Conservation (phyloP, 2,888 invertebrate genomes). For the Eupelmus urozonus region DNA sequence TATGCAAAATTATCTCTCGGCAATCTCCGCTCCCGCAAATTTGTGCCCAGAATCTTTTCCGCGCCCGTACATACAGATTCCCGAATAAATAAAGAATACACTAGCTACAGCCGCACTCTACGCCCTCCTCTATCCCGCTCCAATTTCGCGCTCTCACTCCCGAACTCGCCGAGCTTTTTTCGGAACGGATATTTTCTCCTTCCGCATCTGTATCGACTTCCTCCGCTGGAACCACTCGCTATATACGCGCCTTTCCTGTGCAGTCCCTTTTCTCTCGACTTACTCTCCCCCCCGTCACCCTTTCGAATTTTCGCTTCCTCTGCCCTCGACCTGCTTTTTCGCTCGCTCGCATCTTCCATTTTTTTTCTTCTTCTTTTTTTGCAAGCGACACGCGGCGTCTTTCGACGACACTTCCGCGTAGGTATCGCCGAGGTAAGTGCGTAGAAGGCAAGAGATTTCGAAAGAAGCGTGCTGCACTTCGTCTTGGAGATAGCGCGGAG, state of each 20-base stretch:
- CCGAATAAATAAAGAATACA: too few relatives aligned
- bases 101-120: too few relatives aligned
- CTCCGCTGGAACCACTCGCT: slow-evolving; percentile 15
- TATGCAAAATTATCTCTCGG: slow-evolving; percentile 35
- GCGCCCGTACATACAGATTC: too few relatives aligned
- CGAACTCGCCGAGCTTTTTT: too few relatives aligned
- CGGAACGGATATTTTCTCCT: slow-evolving; percentile 47
- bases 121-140: background rate
- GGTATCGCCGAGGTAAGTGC: too few relatives aligned
- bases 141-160: slow-evolving; percentile 12
- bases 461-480: background rate
- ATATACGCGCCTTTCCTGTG: background rate
- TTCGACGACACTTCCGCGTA: too few relatives aligned
- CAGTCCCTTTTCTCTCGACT: slow-evolving; percentile 13
- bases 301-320: slow-evolving; percentile 39
- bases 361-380: slow-evolving; percentile 1
- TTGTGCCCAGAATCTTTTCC: too few relatives aligned
- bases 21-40: too few relatives aligned
- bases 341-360: background rate
- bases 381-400: too few relatives aligned
- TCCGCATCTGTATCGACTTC: slow-evolving; percentile 47
- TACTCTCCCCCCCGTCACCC: background rate
- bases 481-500: background rate
- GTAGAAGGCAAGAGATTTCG: too few relatives aligned
- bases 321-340: slow-evolving; percentile 31